Evolutionary conservation across 2,797 vertebrate species (phyloP), one percentile per base, ranked within the genome.

Genomic region (Sebastes cheni): DNA sequence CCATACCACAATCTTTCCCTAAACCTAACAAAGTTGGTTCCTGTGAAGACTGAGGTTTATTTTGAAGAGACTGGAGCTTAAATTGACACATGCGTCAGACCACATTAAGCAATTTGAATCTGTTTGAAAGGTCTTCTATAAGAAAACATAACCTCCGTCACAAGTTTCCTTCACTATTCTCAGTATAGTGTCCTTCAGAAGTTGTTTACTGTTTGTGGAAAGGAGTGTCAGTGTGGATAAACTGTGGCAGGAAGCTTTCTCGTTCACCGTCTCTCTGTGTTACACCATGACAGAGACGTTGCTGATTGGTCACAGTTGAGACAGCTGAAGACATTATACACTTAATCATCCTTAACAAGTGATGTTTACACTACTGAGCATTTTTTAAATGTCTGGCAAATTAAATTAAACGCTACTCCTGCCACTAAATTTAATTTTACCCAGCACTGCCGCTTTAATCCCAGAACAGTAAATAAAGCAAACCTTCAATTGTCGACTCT

Each of bases 381-480:
- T 83, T 25, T 84, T 86, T 79, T 46, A 83, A 84, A 86, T 62
- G 72, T 76, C 50, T 78, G 12, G 55, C 46, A 81, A 85, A 87
- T 86, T 77, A 67, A 80, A 90, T 87, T 67, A 75, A 81, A 86
- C 54, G 66, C 74, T 64, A n/a, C 62, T 81, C 77, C 60, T 72
- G 67, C 55, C 22, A 50, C 67, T 78, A 46, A 67, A 81, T 85
- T 77, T 20, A 78, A 89, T 82, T 89, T 82, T 56, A 58, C 72
- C 46, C 72, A 32, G 67, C 79, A 30, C 72, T 74, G 75, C 67
- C 70, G 75, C 75, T 84, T 66, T 75, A 77, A 76, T 86, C 86
- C 59, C 75, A 67, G 14, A 82, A 58, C 68, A 72, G 77, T 90
- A 91, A 91, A 86, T 86, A 88, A 85, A 88, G 72, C 77, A 69